phyloP scores from a whole-genome alignment of 23 tunicate genomes.

The Styela plicata region DNA sequence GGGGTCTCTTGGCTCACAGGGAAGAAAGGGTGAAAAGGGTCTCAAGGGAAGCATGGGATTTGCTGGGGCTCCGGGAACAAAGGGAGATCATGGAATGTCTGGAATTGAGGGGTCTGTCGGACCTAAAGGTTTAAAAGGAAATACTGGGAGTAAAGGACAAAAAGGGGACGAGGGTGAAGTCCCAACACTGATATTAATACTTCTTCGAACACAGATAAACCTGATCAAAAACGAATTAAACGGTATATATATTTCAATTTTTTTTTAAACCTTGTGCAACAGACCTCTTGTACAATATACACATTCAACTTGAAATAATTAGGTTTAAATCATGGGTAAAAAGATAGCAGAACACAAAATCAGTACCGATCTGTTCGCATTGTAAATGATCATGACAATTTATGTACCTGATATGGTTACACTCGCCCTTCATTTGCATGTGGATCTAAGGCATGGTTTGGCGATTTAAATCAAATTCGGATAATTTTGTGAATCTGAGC shows the following conservation, averaged over 20 bases:
- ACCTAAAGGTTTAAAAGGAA: conserved; percentile 8
- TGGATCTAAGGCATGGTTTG: too few species aligned
- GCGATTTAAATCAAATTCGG: too few species aligned
- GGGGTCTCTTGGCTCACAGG: background rate
- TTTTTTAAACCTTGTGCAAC: too few species aligned
- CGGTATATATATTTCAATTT: background rate
- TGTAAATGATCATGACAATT: too few species aligned
- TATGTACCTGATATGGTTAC: too few species aligned
- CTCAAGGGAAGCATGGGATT: background rate
- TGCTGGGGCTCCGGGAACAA: background rate
- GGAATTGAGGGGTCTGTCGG: background rate
- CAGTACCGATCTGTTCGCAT: too few species aligned
- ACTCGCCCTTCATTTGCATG: too few species aligned
- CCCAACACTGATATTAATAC: background rate
- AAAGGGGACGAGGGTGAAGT: conserved; percentile 12
- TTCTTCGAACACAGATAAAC: background rate
- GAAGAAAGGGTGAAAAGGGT: background rate
- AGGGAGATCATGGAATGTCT: background rate
- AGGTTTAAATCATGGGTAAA: background rate
- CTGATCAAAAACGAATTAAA: conserved; percentile 6
- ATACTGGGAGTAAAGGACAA: conserved; percentile 4
- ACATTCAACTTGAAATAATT: conserved; percentile 30
- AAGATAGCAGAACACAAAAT: too few species aligned
- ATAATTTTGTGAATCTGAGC: too few species aligned
- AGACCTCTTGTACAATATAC: conserved; percentile 20